Evolutionary conservation across 2,888 invertebrate species (phyloP).

Genomic region (Cosmia pyralina): DNA sequence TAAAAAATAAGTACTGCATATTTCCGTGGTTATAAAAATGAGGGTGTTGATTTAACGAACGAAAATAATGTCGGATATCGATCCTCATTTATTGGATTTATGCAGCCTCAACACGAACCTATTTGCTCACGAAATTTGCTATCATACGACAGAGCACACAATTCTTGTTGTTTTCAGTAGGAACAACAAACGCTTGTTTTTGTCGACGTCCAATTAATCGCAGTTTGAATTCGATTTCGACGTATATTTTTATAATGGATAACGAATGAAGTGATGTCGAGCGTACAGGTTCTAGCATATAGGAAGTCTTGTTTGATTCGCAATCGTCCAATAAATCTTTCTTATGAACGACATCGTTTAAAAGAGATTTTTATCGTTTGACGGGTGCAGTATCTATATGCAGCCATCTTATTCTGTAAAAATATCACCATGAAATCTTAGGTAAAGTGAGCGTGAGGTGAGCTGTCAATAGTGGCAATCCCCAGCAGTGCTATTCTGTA

Average conservation of each 20-base stretch:
- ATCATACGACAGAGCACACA: constrained; percentile 36
- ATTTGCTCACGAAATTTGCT: constrained; percentile 38
- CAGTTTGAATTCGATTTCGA: constrained; percentile 19
- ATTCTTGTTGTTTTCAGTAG: constrained; percentile 42
- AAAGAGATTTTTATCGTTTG: neutral
- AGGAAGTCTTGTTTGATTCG: constrained; percentile 9
- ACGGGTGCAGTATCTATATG: neutral
- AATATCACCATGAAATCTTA: no score
- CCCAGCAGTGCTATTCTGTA: no score
- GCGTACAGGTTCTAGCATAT: neutral
- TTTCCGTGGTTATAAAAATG: neutral
- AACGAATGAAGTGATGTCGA: constrained; percentile 2
- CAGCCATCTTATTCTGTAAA: no score
- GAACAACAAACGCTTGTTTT: constrained; percentile 55
- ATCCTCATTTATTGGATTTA: constrained; percentile 27
- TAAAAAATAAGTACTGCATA: neutral
- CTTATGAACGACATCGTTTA: no score
- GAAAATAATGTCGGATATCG: constrained; percentile 29
- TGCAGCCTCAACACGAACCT: constrained; percentile 14
- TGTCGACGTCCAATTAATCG: constrained; percentile 51
- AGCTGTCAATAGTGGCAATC: no score
- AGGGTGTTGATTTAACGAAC: constrained; percentile 5
- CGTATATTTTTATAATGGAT: constrained; percentile 35
- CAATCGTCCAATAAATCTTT: neutral
- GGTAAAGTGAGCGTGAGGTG: no score